phyloP scores from a whole-genome alignment of 2,113 vertebrate species.

The Chelonoidis abingdonii region DNA sequence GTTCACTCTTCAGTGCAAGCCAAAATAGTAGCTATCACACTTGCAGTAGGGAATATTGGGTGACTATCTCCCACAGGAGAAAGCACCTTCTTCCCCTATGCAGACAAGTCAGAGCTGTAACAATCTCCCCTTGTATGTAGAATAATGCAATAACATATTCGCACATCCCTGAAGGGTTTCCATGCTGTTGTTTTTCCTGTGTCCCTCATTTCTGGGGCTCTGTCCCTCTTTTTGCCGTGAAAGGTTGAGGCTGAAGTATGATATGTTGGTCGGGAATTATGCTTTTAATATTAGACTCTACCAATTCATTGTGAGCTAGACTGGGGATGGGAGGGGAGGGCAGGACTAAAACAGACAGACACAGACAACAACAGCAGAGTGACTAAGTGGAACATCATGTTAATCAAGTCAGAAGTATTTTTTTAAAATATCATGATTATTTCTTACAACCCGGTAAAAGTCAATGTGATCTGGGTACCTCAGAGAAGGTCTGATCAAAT shows the following conservation, averaged over 20 bases:
- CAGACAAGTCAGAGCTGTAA: neutral
- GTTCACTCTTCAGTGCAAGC: neutral
- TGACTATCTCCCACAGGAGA: neutral
- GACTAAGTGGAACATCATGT: slow-evolving; percentile 19
- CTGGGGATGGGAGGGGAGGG: neutral
- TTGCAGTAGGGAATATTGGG: neutral
- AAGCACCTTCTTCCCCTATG: neutral
- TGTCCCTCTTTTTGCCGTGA: neutral
- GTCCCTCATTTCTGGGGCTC: neutral
- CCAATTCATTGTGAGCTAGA: neutral
- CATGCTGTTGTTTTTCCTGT: neutral
- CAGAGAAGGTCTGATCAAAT: neutral
- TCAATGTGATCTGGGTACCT: slow-evolving; percentile 43
- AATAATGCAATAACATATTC: neutral
- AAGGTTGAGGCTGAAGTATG: neutral
- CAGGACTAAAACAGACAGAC: neutral
- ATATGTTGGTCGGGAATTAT: neutral
- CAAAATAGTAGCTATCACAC: neutral
- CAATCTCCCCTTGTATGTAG: neutral
- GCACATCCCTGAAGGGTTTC: rapidly evolving
- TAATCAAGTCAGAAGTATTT: slow-evolving; percentile 56
- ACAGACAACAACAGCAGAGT: neutral
- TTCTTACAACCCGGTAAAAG: slow-evolving; percentile 53
- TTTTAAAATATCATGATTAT: slow-evolving; percentile 49
- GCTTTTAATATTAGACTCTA: neutral